A percentile compares a stretch with the other conserved stretches of the same genome.
Evolutionary conservation across 2,113 vertebrate species (phyloP).

Genomic region (Pimephales promelas): DNA sequence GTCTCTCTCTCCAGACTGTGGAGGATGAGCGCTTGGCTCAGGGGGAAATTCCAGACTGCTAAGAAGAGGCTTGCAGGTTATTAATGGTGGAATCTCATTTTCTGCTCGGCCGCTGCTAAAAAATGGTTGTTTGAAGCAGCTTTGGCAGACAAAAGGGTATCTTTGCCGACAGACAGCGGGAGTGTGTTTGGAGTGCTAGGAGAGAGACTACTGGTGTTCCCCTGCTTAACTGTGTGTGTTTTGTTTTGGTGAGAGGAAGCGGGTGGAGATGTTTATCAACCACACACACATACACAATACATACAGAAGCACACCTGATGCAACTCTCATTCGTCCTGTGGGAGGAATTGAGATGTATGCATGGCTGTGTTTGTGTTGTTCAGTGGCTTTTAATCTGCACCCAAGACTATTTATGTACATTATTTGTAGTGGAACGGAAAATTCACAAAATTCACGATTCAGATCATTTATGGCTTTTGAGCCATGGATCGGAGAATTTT

Average conservation of each 20-base stretch:
- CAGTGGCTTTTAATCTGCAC: neutral
- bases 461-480: too few relatives aligned
- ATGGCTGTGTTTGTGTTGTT: neutral
- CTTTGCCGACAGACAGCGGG: constrained; percentile 8
- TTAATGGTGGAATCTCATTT: constrained; percentile 56
- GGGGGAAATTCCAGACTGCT: constrained; percentile 42
- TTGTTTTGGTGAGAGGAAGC: constrained; percentile 14
- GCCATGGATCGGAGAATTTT: too few relatives aligned
- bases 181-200: constrained; percentile 5
- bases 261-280: neutral
- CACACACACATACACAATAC: neutral
- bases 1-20: constrained; percentile 7
- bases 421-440: neutral
- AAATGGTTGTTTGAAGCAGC: constrained; percentile 50
- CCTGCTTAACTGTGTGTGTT: neutral
- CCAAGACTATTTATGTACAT: neutral
- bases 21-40: constrained; percentile 23
- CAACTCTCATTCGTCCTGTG: neutral
- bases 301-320: neutral
- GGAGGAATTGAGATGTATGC: neutral
- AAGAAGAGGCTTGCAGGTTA: constrained; percentile 43
- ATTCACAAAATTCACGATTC: too few relatives aligned
- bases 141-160: constrained; percentile 24
- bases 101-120: constrained; percentile 50
- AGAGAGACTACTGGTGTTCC: constrained; percentile 13